Evolutionary conservation across 2,888 invertebrate genomes (phyloP), one percentile per base, ranked within the genome.

Genomic region (Mesochorus sp.): DNA sequence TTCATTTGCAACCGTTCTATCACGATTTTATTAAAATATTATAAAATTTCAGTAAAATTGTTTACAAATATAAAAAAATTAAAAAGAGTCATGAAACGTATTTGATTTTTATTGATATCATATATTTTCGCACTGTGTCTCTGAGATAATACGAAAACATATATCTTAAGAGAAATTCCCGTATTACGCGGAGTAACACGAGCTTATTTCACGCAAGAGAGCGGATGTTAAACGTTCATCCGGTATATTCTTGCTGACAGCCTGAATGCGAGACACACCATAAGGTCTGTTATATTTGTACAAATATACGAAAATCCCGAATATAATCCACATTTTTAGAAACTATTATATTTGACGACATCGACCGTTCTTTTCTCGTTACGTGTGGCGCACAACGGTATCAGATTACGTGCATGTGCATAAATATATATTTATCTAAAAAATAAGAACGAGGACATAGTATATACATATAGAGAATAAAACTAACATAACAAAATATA

Each of bases 201-300:
- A 8, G 34, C 37, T 28, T 8, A 28, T 28, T 59, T 62, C 44
- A 49, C 44, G 34, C 5, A 19, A 49, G 12, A 42, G 34, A 66
- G 51, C 10, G 14, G n/a, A 47, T 28, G 47, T 31, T 5, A 3
- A 61, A 62, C 71, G 26, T 39, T 72, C 39, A 61, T 55, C 28
- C 59, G 44, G 74, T 51, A 49, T 57, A n/a, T n/a, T 67, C 42
- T 49, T 44, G 71, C 24, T 49, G 74, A 68, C 76, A 76, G 59
- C 59, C 42, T 28, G 42, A 10, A 8, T n/a, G n/a, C n/a, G 19
- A 6, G 44, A 19, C 44, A 24, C 61, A 21, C 12, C 28, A 17
- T 6, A 39, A 39, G 24, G 26, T 64, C 51, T 34, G 57, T 55
- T 68, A 71, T 57, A 49, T 76, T 64, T 66, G 51, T 42, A 5